Base-by-base conservation (phyloP, 1,140 invertebrate genomes). In the Harlomillsia oculata region DNA sequence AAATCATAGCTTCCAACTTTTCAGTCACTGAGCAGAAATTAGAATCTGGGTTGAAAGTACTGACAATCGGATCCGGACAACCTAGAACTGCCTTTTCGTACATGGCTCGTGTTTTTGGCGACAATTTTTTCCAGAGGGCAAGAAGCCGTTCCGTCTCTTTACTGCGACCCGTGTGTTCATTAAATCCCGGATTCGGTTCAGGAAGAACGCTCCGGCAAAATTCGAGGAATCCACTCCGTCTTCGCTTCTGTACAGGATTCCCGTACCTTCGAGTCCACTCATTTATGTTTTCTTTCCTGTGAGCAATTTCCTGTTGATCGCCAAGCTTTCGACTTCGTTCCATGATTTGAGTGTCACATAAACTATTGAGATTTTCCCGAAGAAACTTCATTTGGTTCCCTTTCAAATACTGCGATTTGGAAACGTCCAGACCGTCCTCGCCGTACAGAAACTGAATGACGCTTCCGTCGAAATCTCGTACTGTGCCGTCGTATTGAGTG, bases 361-460 rank as follows among this genome's bases (percentile, higher is more conserved):
- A 9, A 77, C 81, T 46, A 76, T 74, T 32, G 69, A 76, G 71
- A 69, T 98, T 98, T 28, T 85, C 77, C 5, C 84, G 75, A 0
- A 99, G 74, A 67, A 97, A 93, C 28, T 78, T 72, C 3, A 97
- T 75, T 62, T 88, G 85, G 30, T 87, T 80, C 25, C 81, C 72
- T 43, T 81, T 84, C 1, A 99, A 74, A 69, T 90, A 96, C 64
- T 89, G 85, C 9, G 84, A 82, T 71, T 89, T 90, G 0, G 80
- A 72, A 41, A 97, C 83, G 70, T 99, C 96, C 41, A 98, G 74
- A 1, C 95, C 93, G 76, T 99, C 97, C 77, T 99, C 96, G 3
- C 97, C 97, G 70, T 98, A 99, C n/a, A 82, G 76, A 70, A 90
- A 94, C 74, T 98, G 94, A 54, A 99, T 80, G n/a, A 99, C 78